These are phyloP conservation scores for Thinocorus orbignyianus DNA, from an alignment of 2,113 vertebrate species.

Conservation along the genomic window DNA sequence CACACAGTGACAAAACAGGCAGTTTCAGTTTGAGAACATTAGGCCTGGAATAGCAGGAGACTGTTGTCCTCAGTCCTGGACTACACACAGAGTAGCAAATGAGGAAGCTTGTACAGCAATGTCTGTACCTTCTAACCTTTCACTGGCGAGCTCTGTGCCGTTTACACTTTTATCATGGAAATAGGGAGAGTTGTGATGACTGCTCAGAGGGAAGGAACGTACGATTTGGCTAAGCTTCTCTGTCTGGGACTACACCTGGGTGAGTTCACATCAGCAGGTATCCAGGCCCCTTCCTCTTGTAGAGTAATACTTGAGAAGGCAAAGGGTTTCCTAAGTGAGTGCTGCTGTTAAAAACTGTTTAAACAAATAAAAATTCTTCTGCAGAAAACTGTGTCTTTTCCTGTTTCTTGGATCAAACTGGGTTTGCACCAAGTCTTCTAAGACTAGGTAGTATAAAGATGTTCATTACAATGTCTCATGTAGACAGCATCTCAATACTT, in stretches of 20 bases:
- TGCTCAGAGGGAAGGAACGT: not conserved
- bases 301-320: not conserved
- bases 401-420: not conserved
- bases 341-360: not conserved
- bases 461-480: not conserved
- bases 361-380: constrained; percentile 45
- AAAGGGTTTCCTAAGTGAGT: not conserved
- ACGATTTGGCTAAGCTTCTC: not conserved
- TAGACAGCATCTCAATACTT: not conserved
- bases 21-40: constrained; percentile 18
- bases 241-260: not conserved
- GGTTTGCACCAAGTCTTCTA: not conserved
- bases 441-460: not conserved
- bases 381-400: not conserved
- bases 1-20: not conserved
- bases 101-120: not conserved
- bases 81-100: not conserved
- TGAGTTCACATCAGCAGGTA: not conserved
- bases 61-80: not conserved
- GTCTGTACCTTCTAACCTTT: not conserved
- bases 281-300: not conserved
- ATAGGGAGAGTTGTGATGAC: not conserved
- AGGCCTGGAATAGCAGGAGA: not conserved
- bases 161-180: not conserved
- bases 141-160: not conserved